Conservation (phyloP, 2,797 vertebrate species). For the Salmo trutta region DNA sequence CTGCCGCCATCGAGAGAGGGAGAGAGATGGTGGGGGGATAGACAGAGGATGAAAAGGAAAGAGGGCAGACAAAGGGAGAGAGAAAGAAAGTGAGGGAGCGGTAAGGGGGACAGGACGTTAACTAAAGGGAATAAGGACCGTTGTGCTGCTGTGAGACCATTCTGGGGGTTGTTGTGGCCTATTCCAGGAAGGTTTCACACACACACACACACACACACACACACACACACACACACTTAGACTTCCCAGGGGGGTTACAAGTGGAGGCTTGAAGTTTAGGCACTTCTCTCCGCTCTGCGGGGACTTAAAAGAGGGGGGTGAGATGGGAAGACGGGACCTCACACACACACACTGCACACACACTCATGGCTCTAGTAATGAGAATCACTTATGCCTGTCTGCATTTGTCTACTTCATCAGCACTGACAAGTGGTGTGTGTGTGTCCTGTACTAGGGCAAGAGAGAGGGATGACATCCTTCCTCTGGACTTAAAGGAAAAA, state of each 20-base stretch:
- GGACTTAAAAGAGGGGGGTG: background rate
- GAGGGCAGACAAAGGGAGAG: background rate
- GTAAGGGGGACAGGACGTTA: background rate
- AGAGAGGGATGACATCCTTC: no score
- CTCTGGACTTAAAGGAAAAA: no score
- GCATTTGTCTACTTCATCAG: no score
- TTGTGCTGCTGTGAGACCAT: background rate
- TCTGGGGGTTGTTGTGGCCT: background rate
- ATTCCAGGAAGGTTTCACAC: background rate
- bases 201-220: conserved; percentile 2
- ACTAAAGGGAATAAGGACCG: background rate
- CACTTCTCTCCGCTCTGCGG: background rate
- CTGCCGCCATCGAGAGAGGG: conserved; percentile 7
- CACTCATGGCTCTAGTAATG: background rate
- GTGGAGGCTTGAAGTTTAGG: background rate
- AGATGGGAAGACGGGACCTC: background rate
- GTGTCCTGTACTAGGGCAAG: no score
- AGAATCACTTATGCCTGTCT: no score
- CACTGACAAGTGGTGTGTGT: no score
- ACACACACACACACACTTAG: background rate
- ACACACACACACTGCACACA: background rate
- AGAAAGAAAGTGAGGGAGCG: background rate
- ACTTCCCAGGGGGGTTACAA: background rate
- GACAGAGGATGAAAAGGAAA: background rate
- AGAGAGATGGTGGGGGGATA: conserved; percentile 7